phyloP scores from a whole-genome alignment of 2,113 vertebrate genomes.

The Chinchilla lanigera region DNA sequence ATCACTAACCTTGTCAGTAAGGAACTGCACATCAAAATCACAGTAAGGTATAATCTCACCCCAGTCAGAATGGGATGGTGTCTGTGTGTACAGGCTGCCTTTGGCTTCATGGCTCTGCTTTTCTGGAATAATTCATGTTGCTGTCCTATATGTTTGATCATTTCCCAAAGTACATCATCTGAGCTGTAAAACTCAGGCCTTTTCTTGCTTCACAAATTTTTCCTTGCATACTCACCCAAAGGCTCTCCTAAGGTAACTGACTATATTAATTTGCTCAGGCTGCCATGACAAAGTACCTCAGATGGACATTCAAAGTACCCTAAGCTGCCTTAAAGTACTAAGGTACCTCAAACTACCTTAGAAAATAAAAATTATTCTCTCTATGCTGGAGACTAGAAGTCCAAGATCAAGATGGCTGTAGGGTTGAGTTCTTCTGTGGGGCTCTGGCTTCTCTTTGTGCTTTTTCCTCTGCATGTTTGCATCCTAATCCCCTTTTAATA shows the following conservation, averaged over 20 bases:
- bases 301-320: neutral
- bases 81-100: neutral
- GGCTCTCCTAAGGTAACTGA: neutral
- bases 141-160: neutral
- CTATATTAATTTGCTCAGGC: neutral
- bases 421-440: neutral
- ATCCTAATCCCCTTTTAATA: neutral
- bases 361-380: neutral
- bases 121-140: neutral
- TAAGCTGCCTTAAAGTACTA: neutral
- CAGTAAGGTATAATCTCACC: neutral
- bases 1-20: neutral
- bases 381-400: neutral
- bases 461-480: neutral
- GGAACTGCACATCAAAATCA: neutral
- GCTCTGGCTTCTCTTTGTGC: neutral
- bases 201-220: neutral
- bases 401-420: too few species aligned
- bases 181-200: neutral
- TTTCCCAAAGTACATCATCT: neutral
- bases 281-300: neutral
- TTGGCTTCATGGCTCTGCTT: neutral
- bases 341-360: neutral
- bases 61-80: neutral
- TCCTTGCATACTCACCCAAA: fast-evolving